phyloP scores from a whole-genome alignment of 1,140 invertebrate species.

The Drepana arcuata region DNA sequence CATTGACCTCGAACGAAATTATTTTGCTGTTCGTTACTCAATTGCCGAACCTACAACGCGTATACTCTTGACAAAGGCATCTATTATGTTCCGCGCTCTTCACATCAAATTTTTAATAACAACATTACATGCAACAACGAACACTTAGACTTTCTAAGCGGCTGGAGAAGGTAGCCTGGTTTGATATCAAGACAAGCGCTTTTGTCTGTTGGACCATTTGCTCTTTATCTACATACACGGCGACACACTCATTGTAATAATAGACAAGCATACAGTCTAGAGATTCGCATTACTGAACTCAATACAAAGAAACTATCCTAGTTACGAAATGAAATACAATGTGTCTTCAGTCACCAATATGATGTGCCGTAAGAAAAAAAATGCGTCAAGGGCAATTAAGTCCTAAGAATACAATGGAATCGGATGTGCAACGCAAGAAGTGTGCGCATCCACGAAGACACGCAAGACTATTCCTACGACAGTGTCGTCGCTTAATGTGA shows the following conservation, averaged over 20 bases:
- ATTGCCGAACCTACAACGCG: constrained; percentile 29
- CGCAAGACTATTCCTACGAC: neutral
- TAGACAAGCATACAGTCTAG: constrained; percentile 8
- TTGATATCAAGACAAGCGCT: neutral
- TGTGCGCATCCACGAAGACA: neutral
- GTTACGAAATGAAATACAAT: constrained; percentile 8
- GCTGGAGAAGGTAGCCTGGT: neutral
- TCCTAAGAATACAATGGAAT: constrained; percentile 7
- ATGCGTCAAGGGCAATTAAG: constrained; percentile 17
- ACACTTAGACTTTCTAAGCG: neutral
- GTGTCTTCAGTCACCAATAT: too few species aligned
- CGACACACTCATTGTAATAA: neutral
- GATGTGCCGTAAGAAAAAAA: too few species aligned
- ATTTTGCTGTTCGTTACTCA: constrained; percentile 37
- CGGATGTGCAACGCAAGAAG: constrained; percentile 6
- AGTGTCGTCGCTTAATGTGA: neutral
- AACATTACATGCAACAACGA: constrained; percentile 5
- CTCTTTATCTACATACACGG: neutral
- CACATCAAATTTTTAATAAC: constrained; percentile 19
- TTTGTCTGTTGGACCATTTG: neutral
- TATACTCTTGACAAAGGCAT: constrained; percentile 24
- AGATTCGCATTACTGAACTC: constrained; percentile 19
- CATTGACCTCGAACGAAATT: constrained; percentile 29
- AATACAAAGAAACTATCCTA: constrained; percentile 22
- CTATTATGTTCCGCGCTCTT: constrained; percentile 17